These are phyloP conservation scores for Limnodromus scolopaceus DNA, from an alignment of 2,797 vertebrate species.

Conservation along the genomic window DNA sequence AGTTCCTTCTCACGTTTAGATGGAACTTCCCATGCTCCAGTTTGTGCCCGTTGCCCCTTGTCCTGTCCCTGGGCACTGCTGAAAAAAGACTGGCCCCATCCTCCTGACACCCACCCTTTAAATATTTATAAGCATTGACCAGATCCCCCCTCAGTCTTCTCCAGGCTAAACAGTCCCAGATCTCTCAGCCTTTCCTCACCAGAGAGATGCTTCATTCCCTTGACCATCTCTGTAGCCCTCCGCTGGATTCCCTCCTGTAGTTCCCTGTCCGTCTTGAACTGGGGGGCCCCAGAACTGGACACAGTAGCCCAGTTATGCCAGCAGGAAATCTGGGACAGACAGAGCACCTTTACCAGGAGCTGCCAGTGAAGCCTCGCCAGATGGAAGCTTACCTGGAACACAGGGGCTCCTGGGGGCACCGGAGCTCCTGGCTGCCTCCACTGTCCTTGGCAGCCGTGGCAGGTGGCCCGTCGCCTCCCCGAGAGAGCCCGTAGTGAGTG, in stretches of 20 bases:
- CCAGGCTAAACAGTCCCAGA: neutral
- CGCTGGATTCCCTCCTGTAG: neutral
- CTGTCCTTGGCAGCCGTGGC: accelerated
- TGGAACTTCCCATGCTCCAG: neutral
- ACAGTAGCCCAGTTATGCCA: accelerated
- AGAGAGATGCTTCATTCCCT: neutral
- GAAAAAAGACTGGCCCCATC: neutral
- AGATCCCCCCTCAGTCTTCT: neutral
- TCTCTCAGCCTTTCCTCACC: neutral
- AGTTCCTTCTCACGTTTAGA: neutral
- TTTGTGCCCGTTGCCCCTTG: neutral
- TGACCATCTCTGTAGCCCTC: neutral
- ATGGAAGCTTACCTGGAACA: neutral
- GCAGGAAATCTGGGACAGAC: neutral
- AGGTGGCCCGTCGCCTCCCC: too few relatives aligned
- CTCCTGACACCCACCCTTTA: neutral
- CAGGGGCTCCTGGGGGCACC: accelerated
- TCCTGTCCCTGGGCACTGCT: neutral
- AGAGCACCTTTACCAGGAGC: neutral
- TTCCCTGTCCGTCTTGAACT: neutral
- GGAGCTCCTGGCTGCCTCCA: accelerated
- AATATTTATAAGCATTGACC: neutral
- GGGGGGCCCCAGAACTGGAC: neutral
- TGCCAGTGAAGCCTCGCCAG: neutral
- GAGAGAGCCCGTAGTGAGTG: accelerated